Base-by-base conservation (phyloP, 2,797 vertebrate species). In the Bradypodion ventrale region DNA sequence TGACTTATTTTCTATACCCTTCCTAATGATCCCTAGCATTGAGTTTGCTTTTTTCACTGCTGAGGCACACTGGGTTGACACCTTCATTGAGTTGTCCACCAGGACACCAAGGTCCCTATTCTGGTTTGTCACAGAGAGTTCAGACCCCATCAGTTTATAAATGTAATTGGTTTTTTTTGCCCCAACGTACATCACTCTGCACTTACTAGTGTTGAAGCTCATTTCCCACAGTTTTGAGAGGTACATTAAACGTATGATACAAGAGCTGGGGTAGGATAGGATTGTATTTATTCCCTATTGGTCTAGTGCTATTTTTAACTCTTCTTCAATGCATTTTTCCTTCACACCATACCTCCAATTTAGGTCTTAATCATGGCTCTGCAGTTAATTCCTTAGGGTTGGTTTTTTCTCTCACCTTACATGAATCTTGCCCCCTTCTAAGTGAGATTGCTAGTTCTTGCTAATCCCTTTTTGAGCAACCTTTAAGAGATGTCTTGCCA, bases 401-500 rank as follows among this genome's bases (percentile, higher is more conserved):
- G 75, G 70, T 83, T 72, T 86, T 87, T n/a, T 37, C 62, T n/a
- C 12, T 63, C 42, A 60, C 27, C 65, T 81, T n/a, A 74, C 80
- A 76, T 84, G 80, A 87, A 63, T 92, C 89, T 83, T 40, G 3
- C 19, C 59, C 42, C 73, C 35, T 60, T 12, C 10, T 62, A 82
- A 82, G 60, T 78, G 87, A 87, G 72, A 75, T 85, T 80, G 35
- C 79, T 10, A 65, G 4, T 44, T 90, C 82, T 87, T 65, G 85
- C 80, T 84, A 87, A 46, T 66, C 42, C 69, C 79, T 88, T 89
- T 92, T 73, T 89, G 1, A 8, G 90, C 87, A 87, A 91, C 92
- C 91, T 93, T 94, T 93, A 92, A 90, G 84, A 87, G 75, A 70
- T 59, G 82, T 88, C 66, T 92, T 92, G 93, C 91, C 91, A 93